Base-by-base conservation (phyloP, 2,797 vertebrate genomes). In the Pygocentrus nattereri region DNA sequence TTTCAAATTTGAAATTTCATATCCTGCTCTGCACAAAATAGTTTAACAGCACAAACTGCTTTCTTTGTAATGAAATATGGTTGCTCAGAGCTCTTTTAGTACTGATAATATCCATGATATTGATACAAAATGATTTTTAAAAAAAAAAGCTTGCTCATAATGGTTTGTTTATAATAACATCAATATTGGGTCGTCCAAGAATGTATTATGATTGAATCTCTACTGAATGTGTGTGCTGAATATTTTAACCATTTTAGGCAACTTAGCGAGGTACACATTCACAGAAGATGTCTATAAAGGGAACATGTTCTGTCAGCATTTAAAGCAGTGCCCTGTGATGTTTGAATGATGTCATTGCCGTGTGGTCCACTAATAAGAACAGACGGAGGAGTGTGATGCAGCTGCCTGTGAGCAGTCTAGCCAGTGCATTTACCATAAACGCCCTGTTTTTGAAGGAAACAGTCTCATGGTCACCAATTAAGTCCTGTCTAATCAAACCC, bases 391-490 rank as follows among this genome's bases (percentile, higher is more conserved):
- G 47, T 50, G 47, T 77, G 71, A 50, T 77, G 7, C 70, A 73
- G 77, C 72, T 78, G 83, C 70, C 64, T 76, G 3, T 11, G n/a
- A 76, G 59, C 31, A 30, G 59, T 73, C 71, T 67, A 76, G 82
- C 62, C 74, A 67, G 68, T 54, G 47, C 78, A 23, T 79, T 23
- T 79, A 76, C 58, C 64, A 71, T 81, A 83, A 85, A 59, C 72
- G 15, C 74, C 65, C 49, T 77, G 30, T 49, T 69, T 54, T 74
- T 62, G n/a, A 71, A 77, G 73, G 87, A 84, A 81, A 76, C 68
- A 0, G 27, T 27, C 68, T 81, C 62, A 6, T 61, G 41, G 27
- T 79, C 61, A 23, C 62, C 74, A 79, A 79, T 85, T 71, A 78
- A 25, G 30, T 49, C 50, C 64, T 49, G 49, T 61, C 49, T 71